Percentiles rank a stretch among this genome's conserved stretches.
phyloP scores from a whole-genome alignment of 2,888 invertebrate genomes.

The Baccha elongata region DNA sequence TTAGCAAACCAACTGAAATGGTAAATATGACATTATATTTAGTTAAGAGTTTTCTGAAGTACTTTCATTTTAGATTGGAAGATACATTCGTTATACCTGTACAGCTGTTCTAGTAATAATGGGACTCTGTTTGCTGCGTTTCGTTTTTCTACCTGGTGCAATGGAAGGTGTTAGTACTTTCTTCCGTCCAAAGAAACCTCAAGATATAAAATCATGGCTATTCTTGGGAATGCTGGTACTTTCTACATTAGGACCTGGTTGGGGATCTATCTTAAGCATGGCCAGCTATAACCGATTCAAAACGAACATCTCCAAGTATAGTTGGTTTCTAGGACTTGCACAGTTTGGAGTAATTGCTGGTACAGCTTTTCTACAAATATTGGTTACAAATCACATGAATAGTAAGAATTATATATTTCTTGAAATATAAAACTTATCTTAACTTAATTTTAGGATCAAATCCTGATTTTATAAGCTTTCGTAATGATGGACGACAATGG shows the following conservation, averaged over 20 bases:
- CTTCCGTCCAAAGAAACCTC: slow-evolving; percentile 44
- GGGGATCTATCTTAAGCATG: slow-evolving; percentile 62
- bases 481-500: slow-evolving; percentile 73
- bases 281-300: slow-evolving; percentile 66
- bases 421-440: no score
- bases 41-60: no score
- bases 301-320: slow-evolving; percentile 66
- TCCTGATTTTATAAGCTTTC: slow-evolving; percentile 69
- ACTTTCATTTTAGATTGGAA: slow-evolving; percentile 77
- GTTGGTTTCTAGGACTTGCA: slow-evolving; percentile 61
- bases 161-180: slow-evolving; percentile 46
- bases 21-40: background rate
- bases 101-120: slow-evolving; percentile 65
- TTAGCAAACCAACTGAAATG: slow-evolving; percentile 58
- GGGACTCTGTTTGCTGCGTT: slow-evolving; percentile 72
- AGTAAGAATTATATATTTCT: slow-evolving; percentile 36
- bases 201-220: slow-evolving; percentile 44
- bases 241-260: slow-evolving; percentile 61
- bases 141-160: slow-evolving; percentile 62
- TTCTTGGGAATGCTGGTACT: slow-evolving; percentile 56
- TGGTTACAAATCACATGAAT: slow-evolving; percentile 58
- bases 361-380: slow-evolving; percentile 85
- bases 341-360: slow-evolving; percentile 55
- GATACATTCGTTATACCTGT: slow-evolving; percentile 75
- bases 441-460: background rate